These are phyloP conservation scores for Phortica magna DNA, from an alignment of 2,888 invertebrate genomes.

Conservation along the genomic window DNA sequence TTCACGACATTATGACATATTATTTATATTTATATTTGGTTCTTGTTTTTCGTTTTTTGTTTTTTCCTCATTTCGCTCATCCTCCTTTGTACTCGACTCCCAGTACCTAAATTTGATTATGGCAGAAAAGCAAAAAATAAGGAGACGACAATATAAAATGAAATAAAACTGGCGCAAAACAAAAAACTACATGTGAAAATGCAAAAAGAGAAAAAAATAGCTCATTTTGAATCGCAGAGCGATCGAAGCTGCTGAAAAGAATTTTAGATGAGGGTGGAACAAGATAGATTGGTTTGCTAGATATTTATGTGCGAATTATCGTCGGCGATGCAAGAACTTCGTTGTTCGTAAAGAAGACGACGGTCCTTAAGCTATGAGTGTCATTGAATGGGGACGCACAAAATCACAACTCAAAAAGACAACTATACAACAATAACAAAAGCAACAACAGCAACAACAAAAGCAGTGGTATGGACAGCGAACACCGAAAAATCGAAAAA, in stretches of 20 bases:
- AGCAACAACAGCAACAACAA: slow-evolving; percentile 37
- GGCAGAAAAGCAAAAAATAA: slow-evolving; percentile 41
- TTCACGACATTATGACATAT: slow-evolving; percentile 72
- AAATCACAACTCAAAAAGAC: slow-evolving; percentile 10
- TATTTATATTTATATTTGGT: slow-evolving; percentile 60
- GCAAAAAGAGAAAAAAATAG: slow-evolving; percentile 42
- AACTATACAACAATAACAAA: slow-evolving; percentile 2
- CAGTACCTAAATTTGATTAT: slow-evolving; percentile 69
- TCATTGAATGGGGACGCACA: slow-evolving; percentile 62
- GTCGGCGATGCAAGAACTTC: slow-evolving; percentile 32
- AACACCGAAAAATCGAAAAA: slow-evolving; percentile 70
- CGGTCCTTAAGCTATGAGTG: slow-evolving; percentile 60
- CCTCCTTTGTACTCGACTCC: slow-evolving; percentile 33
- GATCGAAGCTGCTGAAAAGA: slow-evolving; percentile 54
- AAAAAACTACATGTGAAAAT: slow-evolving; percentile 30
- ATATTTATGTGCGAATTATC: slow-evolving; percentile 74
- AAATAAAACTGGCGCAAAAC: slow-evolving; percentile 30
- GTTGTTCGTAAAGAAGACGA: slow-evolving; percentile 17
- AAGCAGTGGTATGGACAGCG: slow-evolving; percentile 49
- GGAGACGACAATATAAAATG: slow-evolving; percentile 29
- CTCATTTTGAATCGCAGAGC: slow-evolving; percentile 56
- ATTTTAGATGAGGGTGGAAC: slow-evolving; percentile 63
- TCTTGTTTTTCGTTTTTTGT: slow-evolving; percentile 32
- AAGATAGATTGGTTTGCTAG: slow-evolving; percentile 69
- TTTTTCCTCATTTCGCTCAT: slow-evolving; percentile 1